Conservation (phyloP, 2,888 invertebrate genomes). For the Neocrepidodera transversa region DNA sequence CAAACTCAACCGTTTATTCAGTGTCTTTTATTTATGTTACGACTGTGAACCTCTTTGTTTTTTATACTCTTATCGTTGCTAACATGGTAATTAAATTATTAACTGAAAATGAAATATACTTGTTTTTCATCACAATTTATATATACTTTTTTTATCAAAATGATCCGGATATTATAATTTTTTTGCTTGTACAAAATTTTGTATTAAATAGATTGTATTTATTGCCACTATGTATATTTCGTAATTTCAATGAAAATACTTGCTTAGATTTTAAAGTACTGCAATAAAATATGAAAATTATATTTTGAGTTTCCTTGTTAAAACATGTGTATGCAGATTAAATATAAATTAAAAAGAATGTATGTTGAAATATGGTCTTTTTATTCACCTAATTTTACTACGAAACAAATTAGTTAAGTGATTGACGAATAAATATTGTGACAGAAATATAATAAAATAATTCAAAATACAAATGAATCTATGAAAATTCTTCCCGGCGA, state of each 20-base stretch:
- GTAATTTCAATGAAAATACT: slow-evolving; percentile 43
- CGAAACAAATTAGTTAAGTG: no score
- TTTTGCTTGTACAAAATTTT: slow-evolving; percentile 48
- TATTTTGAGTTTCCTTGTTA: slow-evolving; percentile 41
- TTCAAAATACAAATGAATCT: no score
- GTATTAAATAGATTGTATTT: slow-evolving; percentile 46
- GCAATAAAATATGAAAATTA: slow-evolving; percentile 37
- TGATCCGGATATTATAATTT: slow-evolving; percentile 25
- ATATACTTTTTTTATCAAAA: slow-evolving; percentile 23
- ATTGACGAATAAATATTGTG: no score
- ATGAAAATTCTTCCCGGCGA: no score
- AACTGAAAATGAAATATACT: slow-evolving; percentile 34
- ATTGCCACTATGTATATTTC: slow-evolving; percentile 48
- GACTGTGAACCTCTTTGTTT: slow-evolving; percentile 33
- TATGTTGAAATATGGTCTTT: slow-evolving; percentile 25
- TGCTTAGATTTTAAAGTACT: slow-evolving; percentile 46
- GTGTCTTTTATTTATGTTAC: slow-evolving; percentile 36
- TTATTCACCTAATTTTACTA: background rate
- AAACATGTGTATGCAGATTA: slow-evolving; percentile 39
- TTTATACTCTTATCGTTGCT: slow-evolving; percentile 39
- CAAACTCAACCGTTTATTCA: slow-evolving; percentile 23
- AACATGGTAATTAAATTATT: slow-evolving; percentile 35
- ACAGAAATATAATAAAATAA: no score
- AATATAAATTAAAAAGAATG: slow-evolving; percentile 35
- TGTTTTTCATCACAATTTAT: slow-evolving; percentile 32